Evolutionary conservation across 2,113 vertebrate genomes (phyloP).

Genomic region (Protobothrops mucrosquamatus): DNA sequence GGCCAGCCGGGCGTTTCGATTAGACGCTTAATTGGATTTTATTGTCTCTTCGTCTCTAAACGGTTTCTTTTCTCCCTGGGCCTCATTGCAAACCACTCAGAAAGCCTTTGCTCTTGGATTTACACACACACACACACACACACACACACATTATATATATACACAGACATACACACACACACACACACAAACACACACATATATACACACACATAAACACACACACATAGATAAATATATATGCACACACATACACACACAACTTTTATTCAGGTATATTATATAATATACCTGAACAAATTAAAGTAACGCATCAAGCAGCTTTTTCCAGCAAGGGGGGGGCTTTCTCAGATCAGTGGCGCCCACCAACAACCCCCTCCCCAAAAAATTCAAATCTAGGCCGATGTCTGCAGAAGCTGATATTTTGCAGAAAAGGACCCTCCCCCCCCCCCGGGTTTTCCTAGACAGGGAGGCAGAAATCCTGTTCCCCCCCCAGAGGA

Average conservation of each 20-base stretch:
- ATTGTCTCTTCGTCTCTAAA: too few relatives aligned
- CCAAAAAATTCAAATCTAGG: not conserved
- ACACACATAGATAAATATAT: too few relatives aligned
- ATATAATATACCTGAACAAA: not conserved
- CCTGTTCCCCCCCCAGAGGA: not conserved
- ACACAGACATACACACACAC: too few relatives aligned
- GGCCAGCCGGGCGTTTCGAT: too few relatives aligned
- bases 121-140: too few relatives aligned
- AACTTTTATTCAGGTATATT: too few relatives aligned
- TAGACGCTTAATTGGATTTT: too few relatives aligned
- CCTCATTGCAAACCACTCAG: not conserved
- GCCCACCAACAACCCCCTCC: not conserved
- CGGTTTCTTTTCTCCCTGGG: not conserved
- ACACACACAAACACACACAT: fast-evolving
- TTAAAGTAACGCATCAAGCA: not conserved
- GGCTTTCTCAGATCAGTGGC: not conserved
- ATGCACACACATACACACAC: too few relatives aligned
- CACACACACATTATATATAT: too few relatives aligned
- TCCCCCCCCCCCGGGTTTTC: too few relatives aligned
- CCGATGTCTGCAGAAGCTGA: not conserved
- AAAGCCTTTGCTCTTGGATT: not conserved
- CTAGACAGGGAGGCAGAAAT: not conserved
- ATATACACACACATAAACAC: too few relatives aligned
- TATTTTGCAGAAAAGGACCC: not conserved
- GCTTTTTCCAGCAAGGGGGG: not conserved